phyloP scores from a whole-genome alignment of 2,797 vertebrate genomes.

The Dendrocincla fuliginosa region DNA sequence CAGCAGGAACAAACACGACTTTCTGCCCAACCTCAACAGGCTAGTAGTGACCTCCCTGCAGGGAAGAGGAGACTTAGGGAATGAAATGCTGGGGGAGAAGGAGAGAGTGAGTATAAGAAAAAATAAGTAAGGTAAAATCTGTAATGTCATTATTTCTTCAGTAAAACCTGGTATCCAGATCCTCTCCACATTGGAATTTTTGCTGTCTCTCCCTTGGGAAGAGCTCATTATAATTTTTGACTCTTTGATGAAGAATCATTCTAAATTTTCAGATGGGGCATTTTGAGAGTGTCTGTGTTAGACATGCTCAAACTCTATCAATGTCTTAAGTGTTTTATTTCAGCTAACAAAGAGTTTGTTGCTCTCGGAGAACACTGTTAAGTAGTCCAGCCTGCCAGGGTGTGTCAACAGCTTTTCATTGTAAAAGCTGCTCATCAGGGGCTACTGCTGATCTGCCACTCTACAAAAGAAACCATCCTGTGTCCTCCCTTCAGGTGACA shows the following conservation, averaged over 20 bases:
- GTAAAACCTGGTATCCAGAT: neutral
- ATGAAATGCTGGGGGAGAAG: neutral
- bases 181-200: neutral
- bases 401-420: neutral
- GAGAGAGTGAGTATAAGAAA: neutral
- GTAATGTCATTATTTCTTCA: neutral
- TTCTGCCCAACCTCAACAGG: neutral
- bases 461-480: no score
- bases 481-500: no score
- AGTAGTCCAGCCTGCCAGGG: neutral
- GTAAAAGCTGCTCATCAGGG: no score
- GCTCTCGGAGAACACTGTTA: neutral
- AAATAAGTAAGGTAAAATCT: neutral
- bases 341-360: neutral
- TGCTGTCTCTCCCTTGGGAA: neutral
- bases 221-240: neutral
- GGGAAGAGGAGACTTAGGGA: neutral
- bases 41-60: neutral
- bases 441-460: no score
- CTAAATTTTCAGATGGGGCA: neutral
- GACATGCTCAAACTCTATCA: neutral
- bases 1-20: rapidly evolving
- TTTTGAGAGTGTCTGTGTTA: neutral
- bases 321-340: neutral
- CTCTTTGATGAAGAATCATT: neutral